Conservation (phyloP, 2,888 invertebrate species). For the Phlogophora meticulosa region DNA sequence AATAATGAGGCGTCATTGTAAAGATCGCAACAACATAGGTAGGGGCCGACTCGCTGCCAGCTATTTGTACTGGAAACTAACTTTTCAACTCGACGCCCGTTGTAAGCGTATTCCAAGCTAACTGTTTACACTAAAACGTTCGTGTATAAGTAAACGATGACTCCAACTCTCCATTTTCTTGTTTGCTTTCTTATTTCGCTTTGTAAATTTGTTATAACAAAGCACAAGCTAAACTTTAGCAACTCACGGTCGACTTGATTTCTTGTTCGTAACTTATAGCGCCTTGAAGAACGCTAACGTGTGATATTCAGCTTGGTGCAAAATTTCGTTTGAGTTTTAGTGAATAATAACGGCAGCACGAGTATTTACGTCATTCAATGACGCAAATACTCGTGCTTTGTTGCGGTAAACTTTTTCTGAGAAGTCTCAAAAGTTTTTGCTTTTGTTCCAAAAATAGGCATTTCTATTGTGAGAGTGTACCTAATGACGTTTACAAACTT, state of each 20-base stretch:
- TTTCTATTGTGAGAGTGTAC: not conserved
- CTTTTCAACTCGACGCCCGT: slow-evolving; percentile 77
- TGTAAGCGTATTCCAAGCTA: slow-evolving; percentile 77
- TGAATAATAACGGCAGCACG: slow-evolving; percentile 24
- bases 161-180: slow-evolving; percentile 78
- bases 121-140: slow-evolving; percentile 79
- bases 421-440: slow-evolving; percentile 1
- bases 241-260: slow-evolving; percentile 67
- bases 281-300: slow-evolving; percentile 65
- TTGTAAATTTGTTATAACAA: slow-evolving; percentile 80
- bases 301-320: slow-evolving; percentile 44
- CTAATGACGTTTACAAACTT: not conserved
- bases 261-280: slow-evolving; percentile 61
- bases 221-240: slow-evolving; percentile 72
- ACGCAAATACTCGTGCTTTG: too few species aligned
- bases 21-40: slow-evolving; percentile 46
- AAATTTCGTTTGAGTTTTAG: slow-evolving; percentile 48
- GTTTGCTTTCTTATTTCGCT: slow-evolving; percentile 84
- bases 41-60: slow-evolving; percentile 60
- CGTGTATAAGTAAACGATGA: slow-evolving; percentile 83
- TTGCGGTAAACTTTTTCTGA: slow-evolving; percentile 4
- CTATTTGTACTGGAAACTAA: slow-evolving; percentile 77
- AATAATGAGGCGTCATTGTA: slow-evolving; percentile 53
- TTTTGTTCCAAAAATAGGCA: slow-evolving; percentile 3
- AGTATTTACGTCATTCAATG: slow-evolving; percentile 14